Percentiles rank a stretch among this genome's conserved stretches.
These are phyloP conservation scores for Anas platyrhynchos DNA, from an alignment of 2,113 vertebrate genomes.

Conservation along the genomic window DNA sequence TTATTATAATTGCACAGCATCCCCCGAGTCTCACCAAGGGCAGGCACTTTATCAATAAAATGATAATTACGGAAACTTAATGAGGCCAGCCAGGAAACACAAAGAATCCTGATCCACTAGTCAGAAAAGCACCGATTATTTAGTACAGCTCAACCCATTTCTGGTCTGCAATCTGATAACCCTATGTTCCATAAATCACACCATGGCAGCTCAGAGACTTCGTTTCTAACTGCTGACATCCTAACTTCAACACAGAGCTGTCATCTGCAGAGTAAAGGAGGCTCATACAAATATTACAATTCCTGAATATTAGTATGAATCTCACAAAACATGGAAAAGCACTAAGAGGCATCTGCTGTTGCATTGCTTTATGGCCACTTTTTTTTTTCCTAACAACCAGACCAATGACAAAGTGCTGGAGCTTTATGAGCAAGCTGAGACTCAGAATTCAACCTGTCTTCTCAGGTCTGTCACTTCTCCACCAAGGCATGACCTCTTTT, in stretches of 20 bases:
- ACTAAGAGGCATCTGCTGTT: not conserved
- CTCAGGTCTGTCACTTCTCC: not conserved
- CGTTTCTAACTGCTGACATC: not conserved
- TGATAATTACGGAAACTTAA: conserved; percentile 49
- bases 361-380: not conserved
- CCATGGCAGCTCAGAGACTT: not conserved
- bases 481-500: not conserved
- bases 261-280: not conserved
- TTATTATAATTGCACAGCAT: conserved; percentile 54
- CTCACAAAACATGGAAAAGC: not conserved
- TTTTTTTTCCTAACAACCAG: not conserved
- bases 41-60: conserved; percentile 63
- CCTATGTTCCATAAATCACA: not conserved
- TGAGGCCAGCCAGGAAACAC: conserved; percentile 42
- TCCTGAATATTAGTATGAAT: not conserved
- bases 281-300: not conserved
- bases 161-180: not conserved
- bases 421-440: not conserved
- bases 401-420: not conserved
- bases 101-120: conserved; percentile 14
- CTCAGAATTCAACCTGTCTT: not conserved
- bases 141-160: not conserved
- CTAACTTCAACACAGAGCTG: not conserved
- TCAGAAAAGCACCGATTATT: conserved; percentile 41
- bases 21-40: not conserved